phyloP scores from a whole-genome alignment of 2,797 vertebrate genomes.

The Acanthis flammea region DNA sequence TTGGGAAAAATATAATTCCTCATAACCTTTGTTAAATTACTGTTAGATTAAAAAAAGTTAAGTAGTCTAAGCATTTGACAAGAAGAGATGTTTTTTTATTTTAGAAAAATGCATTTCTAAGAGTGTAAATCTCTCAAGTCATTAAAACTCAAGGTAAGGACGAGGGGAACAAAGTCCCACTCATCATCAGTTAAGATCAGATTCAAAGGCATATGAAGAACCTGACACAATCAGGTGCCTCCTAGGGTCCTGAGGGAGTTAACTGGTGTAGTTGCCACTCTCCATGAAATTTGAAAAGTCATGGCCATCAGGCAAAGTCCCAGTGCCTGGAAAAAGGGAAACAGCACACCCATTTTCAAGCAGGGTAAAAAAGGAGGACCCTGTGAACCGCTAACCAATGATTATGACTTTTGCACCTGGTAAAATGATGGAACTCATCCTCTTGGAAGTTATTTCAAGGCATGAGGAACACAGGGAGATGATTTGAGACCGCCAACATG shows the following conservation, averaged over 20 bases:
- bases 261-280: neutral
- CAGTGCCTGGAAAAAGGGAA: neutral
- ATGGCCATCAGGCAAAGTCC: neutral
- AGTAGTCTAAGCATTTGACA: neutral
- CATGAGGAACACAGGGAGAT: neutral
- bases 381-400: neutral
- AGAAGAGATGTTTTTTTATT: neutral
- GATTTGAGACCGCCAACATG: neutral
- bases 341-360: neutral
- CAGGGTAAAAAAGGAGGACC: neutral
- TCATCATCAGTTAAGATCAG: neutral
- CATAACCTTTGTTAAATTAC: neutral
- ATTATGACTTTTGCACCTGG: neutral
- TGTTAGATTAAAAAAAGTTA: neutral
- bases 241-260: neutral
- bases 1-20: neutral
- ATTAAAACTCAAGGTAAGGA: neutral
- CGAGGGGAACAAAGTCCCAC: accelerated
- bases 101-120: neutral
- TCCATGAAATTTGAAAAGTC: neutral
- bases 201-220: neutral
- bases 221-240: neutral
- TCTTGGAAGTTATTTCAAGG: neutral
- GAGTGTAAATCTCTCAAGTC: neutral
- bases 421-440: neutral